Base-by-base conservation (phyloP, 2,797 vertebrate genomes). In the Arrhamphus sclerolepis region DNA sequence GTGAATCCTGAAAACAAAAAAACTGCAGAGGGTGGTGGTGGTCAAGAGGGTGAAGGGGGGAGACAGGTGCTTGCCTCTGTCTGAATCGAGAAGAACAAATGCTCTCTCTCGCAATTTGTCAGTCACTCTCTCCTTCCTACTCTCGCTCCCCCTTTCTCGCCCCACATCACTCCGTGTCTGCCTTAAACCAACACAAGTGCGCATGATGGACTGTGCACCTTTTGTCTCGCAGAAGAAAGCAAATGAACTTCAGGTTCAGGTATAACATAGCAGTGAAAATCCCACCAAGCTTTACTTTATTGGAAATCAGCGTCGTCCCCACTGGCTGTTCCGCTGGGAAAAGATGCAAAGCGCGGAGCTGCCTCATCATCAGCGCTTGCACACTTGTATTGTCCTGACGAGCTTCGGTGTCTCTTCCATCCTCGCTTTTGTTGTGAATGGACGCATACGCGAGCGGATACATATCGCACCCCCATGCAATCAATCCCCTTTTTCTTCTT, bases 1-100 rank as follows among this genome's bases (percentile, higher is more conserved):
- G 22, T 75, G 47, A 24, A n/a, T 26, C 64, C 21, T 52, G 56
- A 54, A 68, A 65, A 76, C 50, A 66, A 29, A 70, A n/a, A 78
- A 49, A 38, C 69, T 67, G 66, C 52, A 56, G 50, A 46, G 44
- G 70, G 11, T 38, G 54, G 16, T 40, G 52, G 21, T 44, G 52
- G 46, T 24, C 31, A 5, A 42, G 42, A 8, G 18, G 42, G 18
- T 8, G 7, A 7, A 38, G 24, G 46, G 53, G 31, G 22, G 17
- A 63, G 56, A 81, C 84, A 84, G 83, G 83, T 87, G 86, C 66
- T 72, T 52, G 59, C 75, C 66, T 69, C 38, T 51, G 26, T 49
- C 48, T 61, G 64, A 60, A 59, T 46, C 29, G 17, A 13, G 52
- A 70, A 74, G 77, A 82, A 82, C 79, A 80, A 82, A 80, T 49